Percentiles rank a stretch among this genome's conserved stretches.
These are phyloP conservation scores for Odocoileus virginianus DNA, from an alignment of 2,113 vertebrate genomes.

Conservation along the genomic window DNA sequence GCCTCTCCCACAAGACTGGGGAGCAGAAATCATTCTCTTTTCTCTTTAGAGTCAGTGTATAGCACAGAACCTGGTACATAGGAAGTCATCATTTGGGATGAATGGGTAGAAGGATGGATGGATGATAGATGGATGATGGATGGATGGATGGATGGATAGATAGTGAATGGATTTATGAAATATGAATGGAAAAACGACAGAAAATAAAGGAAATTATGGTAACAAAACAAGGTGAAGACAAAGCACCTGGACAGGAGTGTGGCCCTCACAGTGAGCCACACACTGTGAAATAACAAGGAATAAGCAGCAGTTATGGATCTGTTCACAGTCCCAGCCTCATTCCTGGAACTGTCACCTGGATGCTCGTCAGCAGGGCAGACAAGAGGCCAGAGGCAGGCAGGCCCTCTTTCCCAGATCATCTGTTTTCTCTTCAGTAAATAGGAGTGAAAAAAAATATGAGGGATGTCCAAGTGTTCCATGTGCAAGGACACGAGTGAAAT, in stretches of 20 bases:
- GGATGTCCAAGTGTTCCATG: not conserved
- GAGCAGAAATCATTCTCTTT: not conserved
- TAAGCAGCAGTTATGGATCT: not conserved
- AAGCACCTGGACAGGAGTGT: not conserved
- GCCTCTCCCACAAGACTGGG: not conserved
- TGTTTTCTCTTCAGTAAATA: slow-evolving; percentile 27
- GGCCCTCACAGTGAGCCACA: not conserved
- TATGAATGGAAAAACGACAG: not conserved
- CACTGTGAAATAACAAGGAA: not conserved
- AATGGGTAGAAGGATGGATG: not conserved
- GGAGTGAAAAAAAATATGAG: not conserved
- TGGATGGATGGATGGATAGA: not conserved
- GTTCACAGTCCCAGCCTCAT: not conserved
- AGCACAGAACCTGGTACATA: not conserved
- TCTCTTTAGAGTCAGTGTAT: not conserved
- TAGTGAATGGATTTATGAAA: not conserved
- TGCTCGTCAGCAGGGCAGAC: not conserved
- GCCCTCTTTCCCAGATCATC: not conserved
- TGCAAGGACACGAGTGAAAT: not conserved
- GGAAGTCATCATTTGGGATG: not conserved
- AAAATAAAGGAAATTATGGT: not conserved
- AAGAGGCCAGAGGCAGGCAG: not conserved
- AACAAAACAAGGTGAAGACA: not conserved
- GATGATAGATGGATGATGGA: not conserved
- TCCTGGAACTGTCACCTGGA: not conserved